Conservation (phyloP, 2,888 invertebrate genomes). For the Bedellia somnulentella region DNA sequence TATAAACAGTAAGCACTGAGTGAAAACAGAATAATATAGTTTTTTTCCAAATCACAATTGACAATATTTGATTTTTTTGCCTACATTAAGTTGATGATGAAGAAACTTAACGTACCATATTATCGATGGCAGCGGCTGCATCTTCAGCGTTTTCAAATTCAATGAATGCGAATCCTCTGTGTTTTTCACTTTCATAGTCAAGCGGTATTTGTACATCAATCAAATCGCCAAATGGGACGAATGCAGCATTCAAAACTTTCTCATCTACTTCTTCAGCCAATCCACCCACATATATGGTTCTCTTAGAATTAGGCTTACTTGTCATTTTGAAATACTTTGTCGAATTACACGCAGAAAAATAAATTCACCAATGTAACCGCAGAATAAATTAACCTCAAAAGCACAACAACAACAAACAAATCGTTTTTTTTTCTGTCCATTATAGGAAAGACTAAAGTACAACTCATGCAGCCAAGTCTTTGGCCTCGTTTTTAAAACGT, state of each 20-base stretch:
- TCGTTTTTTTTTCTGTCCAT: background rate
- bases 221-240: constrained; percentile 97
- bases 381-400: background rate
- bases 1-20: too few relatives aligned
- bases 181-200: constrained; percentile 96
- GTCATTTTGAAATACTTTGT: constrained; percentile 22
- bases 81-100: background rate
- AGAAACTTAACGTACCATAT: constrained; percentile 72
- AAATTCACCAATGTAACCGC: background rate
- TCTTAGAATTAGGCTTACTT: constrained; percentile 68
- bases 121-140: constrained; percentile 98
- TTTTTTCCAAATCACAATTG: too few relatives aligned
- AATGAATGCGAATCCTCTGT: constrained; percentile 97
- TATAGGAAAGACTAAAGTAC: too few relatives aligned
- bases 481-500: too few relatives aligned
- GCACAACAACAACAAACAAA: background rate
- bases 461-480: too few relatives aligned
- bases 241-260: constrained; percentile 92
- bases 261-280: constrained; percentile 95
- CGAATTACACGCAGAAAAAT: background rate
- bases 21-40: too few relatives aligned
- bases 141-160: constrained; percentile 98
- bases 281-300: constrained; percentile 85
- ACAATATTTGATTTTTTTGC: background rate
- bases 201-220: constrained; percentile 97